phyloP scores from a whole-genome alignment of 2,888 invertebrate species.

The Amphimallon solstitiale region DNA sequence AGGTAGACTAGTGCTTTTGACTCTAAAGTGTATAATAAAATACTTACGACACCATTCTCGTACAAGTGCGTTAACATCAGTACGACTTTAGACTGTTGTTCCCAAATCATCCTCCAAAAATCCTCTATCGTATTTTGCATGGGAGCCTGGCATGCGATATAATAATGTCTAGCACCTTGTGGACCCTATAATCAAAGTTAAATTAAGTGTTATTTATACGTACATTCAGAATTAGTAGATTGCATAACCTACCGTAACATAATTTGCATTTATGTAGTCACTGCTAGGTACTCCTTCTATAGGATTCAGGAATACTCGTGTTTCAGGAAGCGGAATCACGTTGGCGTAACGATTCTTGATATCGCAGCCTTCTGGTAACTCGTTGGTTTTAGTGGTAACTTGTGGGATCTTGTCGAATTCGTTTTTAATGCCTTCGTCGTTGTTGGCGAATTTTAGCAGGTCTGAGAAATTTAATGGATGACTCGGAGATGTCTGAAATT shows the following conservation, averaged over 20 bases:
- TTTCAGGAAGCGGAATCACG: constrained; percentile 93
- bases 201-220: background rate
- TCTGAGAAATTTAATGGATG: constrained; percentile 83
- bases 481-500: constrained; percentile 71
- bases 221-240: background rate
- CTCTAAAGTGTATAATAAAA: constrained; percentile 9
- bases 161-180: constrained; percentile 82
- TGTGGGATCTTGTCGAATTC: constrained; percentile 87
- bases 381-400: constrained; percentile 80
- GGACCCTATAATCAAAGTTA: constrained; percentile 75
- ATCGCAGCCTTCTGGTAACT: constrained; percentile 87
- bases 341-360: constrained; percentile 93
- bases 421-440: constrained; percentile 77
- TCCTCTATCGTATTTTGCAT: constrained; percentile 84
- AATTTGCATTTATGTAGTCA: constrained; percentile 95
- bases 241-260: constrained; percentile 77
- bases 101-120: constrained; percentile 98
- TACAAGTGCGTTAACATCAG: constrained; percentile 91
- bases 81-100: constrained; percentile 88
- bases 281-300: constrained; percentile 80
- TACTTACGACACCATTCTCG: constrained; percentile 84
- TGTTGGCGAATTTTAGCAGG: constrained; percentile 77
- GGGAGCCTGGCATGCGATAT: constrained; percentile 93
- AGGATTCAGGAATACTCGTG: constrained; percentile 80
- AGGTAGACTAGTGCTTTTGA: background rate